phyloP scores from a whole-genome alignment of 2,888 invertebrate species.

The Eilema griseolum region DNA sequence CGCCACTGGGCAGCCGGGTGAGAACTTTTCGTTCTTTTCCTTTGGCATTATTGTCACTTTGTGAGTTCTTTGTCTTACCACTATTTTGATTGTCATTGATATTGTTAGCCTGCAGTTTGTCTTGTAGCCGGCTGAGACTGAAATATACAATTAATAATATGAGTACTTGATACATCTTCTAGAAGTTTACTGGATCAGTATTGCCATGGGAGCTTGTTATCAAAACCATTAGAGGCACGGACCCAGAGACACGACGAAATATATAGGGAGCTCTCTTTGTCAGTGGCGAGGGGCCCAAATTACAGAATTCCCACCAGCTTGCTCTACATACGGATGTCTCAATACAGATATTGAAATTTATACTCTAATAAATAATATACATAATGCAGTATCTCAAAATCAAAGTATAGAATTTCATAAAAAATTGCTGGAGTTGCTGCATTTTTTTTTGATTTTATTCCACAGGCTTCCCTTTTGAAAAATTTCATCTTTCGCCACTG shows the following conservation, averaged over 20 bases:
- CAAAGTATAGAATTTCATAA: too few relatives aligned
- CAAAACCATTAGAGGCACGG: neutral
- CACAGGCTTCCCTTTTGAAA: too few relatives aligned
- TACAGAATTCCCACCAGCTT: too few relatives aligned
- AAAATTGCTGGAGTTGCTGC: too few relatives aligned
- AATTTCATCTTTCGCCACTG: too few relatives aligned
- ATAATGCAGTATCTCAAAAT: too few relatives aligned
- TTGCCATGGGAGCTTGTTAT: neutral
- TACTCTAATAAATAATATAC: too few relatives aligned
- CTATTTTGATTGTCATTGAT: slow-evolving; percentile 73
- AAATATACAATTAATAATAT: slow-evolving; percentile 46
- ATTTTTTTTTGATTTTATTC: too few relatives aligned
- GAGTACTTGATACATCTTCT: neutral
- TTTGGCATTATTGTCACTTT: slow-evolving; percentile 72
- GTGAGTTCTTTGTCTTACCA: slow-evolving; percentile 67
- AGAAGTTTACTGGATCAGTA: neutral
- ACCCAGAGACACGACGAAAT: neutral
- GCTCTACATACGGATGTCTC: too few relatives aligned
- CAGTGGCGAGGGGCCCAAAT: too few relatives aligned
- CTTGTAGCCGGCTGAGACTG: slow-evolving; percentile 80
- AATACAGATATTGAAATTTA: too few relatives aligned
- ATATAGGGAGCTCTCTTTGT: neutral
- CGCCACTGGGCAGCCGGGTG: slow-evolving; percentile 72
- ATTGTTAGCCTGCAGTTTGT: slow-evolving; percentile 80
- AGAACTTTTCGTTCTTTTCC: slow-evolving; percentile 79